These are phyloP conservation scores for Notamacropus eugenii DNA, from an alignment of 2,797 vertebrate species.

Conservation along the genomic window DNA sequence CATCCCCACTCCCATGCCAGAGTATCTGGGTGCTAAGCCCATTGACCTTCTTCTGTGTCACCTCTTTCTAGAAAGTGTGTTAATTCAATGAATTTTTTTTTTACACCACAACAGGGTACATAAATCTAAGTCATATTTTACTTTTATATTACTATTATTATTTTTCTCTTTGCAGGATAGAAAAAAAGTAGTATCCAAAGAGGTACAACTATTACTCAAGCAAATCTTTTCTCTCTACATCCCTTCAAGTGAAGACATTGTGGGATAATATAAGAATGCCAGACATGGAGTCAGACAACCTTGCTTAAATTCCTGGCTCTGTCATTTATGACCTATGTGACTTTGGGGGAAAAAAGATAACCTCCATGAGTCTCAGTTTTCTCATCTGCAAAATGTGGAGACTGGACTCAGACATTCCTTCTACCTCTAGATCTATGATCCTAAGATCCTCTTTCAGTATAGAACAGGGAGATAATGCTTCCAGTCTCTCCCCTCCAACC, in stretches of 20 bases:
- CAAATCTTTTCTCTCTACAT: background rate
- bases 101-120: background rate
- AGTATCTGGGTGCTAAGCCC: background rate
- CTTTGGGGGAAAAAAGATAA: slow-evolving; percentile 14
- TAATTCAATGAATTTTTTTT: background rate
- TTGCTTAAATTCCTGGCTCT: background rate
- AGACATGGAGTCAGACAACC: background rate
- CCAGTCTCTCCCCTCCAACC: background rate
- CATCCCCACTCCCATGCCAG: background rate
- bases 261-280: background rate
- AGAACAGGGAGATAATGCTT: background rate
- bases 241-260: background rate
- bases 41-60: background rate
- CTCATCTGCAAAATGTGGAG: slow-evolving; percentile 9
- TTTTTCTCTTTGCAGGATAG: background rate
- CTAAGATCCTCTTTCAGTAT: background rate
- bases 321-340: slow-evolving; percentile 24
- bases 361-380: slow-evolving; percentile 23
- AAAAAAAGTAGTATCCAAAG: background rate
- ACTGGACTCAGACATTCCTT: background rate
- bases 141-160: background rate
- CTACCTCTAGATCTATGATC: background rate
- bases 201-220: background rate
- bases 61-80: background rate
- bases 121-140: background rate